These are phyloP conservation scores for Agriopis leucophaearia DNA, from an alignment of 2,888 invertebrate genomes.

Conservation along the genomic window DNA sequence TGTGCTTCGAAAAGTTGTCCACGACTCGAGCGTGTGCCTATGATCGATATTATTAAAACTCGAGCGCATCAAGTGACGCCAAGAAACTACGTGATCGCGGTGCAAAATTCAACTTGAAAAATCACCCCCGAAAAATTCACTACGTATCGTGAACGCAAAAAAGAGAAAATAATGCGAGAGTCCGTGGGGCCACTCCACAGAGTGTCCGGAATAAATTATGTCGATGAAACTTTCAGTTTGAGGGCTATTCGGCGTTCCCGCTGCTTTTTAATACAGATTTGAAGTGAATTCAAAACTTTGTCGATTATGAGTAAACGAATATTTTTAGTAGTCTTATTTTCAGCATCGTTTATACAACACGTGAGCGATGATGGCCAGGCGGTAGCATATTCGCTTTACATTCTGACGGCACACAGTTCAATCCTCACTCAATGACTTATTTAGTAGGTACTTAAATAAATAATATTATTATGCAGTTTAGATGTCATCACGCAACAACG, in stretches of 20 bases:
- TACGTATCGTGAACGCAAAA: conserved; percentile 70
- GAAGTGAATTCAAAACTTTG: conserved; percentile 61
- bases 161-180: conserved; percentile 73
- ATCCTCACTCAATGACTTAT: no score
- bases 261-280: conserved; percentile 64
- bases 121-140: conserved; percentile 70
- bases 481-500: no score
- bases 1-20: conserved; percentile 9
- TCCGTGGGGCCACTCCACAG: conserved; percentile 65
- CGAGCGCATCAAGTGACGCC: conserved; percentile 79
- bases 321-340: conserved; percentile 7
- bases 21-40: conserved; percentile 45
- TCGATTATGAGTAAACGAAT: conserved; percentile 41
- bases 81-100: conserved; percentile 80
- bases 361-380: no score
- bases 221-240: conserved; percentile 79
- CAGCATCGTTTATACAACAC: neutral
- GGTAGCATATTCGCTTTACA: no score
- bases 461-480: no score
- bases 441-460: no score
- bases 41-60: conserved; percentile 76
- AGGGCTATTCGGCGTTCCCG: conserved; percentile 62
- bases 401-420: no score
- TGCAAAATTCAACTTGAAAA: conserved; percentile 77
- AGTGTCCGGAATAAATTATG: conserved; percentile 83